Base-by-base conservation (phyloP, 2,888 invertebrate genomes). In the Tetropium fuscum region DNA sequence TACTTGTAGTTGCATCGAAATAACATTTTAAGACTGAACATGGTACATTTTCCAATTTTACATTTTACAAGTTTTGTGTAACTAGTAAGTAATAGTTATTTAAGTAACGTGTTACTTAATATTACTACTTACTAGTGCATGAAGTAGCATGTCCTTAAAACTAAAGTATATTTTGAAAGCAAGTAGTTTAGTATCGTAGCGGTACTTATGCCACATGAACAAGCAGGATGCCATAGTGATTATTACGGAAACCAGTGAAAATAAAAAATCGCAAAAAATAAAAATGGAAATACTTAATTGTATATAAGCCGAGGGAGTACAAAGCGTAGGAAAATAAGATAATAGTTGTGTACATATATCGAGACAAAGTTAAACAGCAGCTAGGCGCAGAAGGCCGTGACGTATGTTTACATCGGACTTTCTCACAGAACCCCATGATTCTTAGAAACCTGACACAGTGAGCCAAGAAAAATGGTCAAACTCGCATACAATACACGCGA, bases 381-480 rank as follows among this genome's bases (percentile, higher is more conserved):
- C 69, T 66, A 66, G 63, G 63, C 70, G 68, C 64, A 71, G 68
- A 70, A 73, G 71, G 73, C 69, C 74, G 72, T 73, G 74, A 67
- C 69, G 69, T 72, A 67, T 70, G 71, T 74, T 69, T 75, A 64
- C 61, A 58, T 66, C 75, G 73, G 74, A 78, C 77, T 81, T 81
- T 81, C 80, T 80, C 80, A 80, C 80, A 80, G 76, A 75, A 77
- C 74, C 73, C 74, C 77, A 77, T 73, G 79, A 79, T 81, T 81
- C 80, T 78, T 75, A 78, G 80, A 81, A 81, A 76, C 77, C 80
- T 80, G 80, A 80, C 80, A 80, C 78, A 80, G 75, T 79, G 77
- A 78, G 78, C 78, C 74, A 78, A 80, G 80, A 80, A 80, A 80
- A 80, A 81, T 80, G 79, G 79, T 79, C 79, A 80, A 79, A 79